phyloP scores from a whole-genome alignment of 2,888 invertebrate species.

The Neelides folsomi region DNA sequence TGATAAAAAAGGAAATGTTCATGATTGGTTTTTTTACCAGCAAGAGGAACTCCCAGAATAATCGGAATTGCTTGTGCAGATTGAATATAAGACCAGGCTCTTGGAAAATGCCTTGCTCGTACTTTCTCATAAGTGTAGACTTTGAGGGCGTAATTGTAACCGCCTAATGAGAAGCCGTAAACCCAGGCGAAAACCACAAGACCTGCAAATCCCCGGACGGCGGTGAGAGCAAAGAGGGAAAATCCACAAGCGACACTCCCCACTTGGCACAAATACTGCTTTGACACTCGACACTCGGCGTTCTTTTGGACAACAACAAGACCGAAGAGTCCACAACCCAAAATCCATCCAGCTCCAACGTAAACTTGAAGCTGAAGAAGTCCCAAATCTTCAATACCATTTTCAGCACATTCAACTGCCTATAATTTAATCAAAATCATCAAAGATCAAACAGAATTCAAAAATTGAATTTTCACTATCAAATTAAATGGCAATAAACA shows the following conservation, averaged over 20 bases:
- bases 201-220: slow-evolving; percentile 52
- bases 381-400: slow-evolving; percentile 5
- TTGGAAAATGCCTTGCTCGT: slow-evolving; percentile 67
- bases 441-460: too few species aligned
- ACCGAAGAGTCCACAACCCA: slow-evolving; percentile 68
- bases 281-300: slow-evolving; percentile 68
- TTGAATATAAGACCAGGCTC: slow-evolving; percentile 79
- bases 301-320: slow-evolving; percentile 67
- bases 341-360: slow-evolving; percentile 67
- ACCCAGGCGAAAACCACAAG: slow-evolving; percentile 43
- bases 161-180: slow-evolving; percentile 67
- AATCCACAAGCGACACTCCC: slow-evolving; percentile 50
- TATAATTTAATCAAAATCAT: background rate
- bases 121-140: slow-evolving; percentile 81
- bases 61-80: slow-evolving; percentile 75
- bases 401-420: slow-evolving; percentile 8
- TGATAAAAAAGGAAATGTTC: too few species aligned
- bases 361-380: slow-evolving; percentile 49
- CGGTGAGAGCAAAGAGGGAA: slow-evolving; percentile 61
- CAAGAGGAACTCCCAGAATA: slow-evolving; percentile 67
- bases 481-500: too few species aligned
- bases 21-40: too few species aligned
- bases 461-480: too few species aligned
- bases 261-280: slow-evolving; percentile 60
- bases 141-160: slow-evolving; percentile 74